A percentile compares a stretch with the other conserved stretches of the same genome.
phyloP scores from a whole-genome alignment of 2,888 invertebrate species.

The Trissolcus brochymenae region DNA sequence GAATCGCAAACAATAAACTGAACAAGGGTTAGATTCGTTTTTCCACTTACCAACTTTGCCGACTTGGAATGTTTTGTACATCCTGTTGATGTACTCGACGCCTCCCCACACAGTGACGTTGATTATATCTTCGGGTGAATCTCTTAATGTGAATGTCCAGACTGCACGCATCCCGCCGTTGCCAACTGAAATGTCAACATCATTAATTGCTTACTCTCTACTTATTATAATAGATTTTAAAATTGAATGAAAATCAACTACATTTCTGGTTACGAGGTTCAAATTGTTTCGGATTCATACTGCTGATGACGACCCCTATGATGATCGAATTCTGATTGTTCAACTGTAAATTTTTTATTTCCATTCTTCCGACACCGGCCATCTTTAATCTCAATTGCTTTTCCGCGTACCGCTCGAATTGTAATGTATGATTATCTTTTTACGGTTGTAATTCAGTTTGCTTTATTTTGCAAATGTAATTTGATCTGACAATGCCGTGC shows the following conservation, averaged over 20 bases:
- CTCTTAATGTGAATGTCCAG: slow-evolving; percentile 86
- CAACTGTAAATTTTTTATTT: slow-evolving; percentile 66
- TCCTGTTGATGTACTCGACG: slow-evolving; percentile 80
- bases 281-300: slow-evolving; percentile 68
- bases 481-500: too few relatives aligned
- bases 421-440: not conserved
- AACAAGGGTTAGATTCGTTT: too few relatives aligned
- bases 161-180: slow-evolving; percentile 79
- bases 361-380: slow-evolving; percentile 68
- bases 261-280: slow-evolving; percentile 64
- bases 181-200: slow-evolving; percentile 16
- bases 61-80: slow-evolving; percentile 81
- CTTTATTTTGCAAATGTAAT: not conserved
- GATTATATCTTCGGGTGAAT: slow-evolving; percentile 83
- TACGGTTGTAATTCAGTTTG: not conserved
- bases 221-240: not conserved
- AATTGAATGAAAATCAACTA: slow-evolving; percentile 45
- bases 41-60: slow-evolving; percentile 82
- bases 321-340: slow-evolving; percentile 70
- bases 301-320: slow-evolving; percentile 70
- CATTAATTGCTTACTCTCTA: not conserved
- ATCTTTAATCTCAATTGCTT: slow-evolving; percentile 54
- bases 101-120: slow-evolving; percentile 88
- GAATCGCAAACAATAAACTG: too few relatives aligned
- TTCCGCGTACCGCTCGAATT: not conserved